Evolutionary conservation across 2,888 invertebrate species (phyloP), one percentile per base, ranked within the genome.

Genomic region (Venusia cambrica): DNA sequence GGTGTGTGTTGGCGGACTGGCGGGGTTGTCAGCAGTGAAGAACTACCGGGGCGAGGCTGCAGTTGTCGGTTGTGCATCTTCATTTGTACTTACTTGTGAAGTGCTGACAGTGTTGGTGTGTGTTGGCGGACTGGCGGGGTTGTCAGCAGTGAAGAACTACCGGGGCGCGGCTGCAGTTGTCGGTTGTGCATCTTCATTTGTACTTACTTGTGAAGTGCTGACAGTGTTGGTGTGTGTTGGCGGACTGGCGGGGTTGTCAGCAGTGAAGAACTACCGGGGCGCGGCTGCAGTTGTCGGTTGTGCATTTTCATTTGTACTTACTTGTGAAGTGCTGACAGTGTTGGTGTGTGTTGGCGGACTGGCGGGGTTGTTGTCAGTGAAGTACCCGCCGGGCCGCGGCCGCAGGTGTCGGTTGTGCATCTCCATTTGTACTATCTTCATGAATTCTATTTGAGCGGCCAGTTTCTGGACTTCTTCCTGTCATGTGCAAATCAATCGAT

Each of bases 341-440:
- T 72, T 74, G 5, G 70, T 44, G 22, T 78, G 81, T 58, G 76
- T 61, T 0, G 80, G 87, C 4, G 70, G 73, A 7, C 48, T 40
- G 46, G 57, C 45, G 28, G 60, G 26, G 15, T 41, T 44, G 57
- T 60, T 51, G 12, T 14, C 88, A 29, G 91, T 93, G 77, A 95
- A 95, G 77, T 95, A 95, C 1, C 95, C 92, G 8, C 95, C 94
- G 1, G 92, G 91, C 52, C 94, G 93, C 41, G 95, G 95, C 57
- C 95, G 93, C 52, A 97, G 81, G 73, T 96, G 96, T 3, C 96
- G 89, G 75, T 97, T 97, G 85, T 96, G 94, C 89, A 95, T 92
- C 78, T 96, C 95, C 96, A 97, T 96, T 64, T 96, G 94, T 8
- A 96, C 95, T 73, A 96, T 96, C 85, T 95, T 95, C 95, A 96